Evolutionary conservation across 2,113 vertebrate genomes (phyloP), one percentile per base, ranked within the genome.

Genomic region (Atlantisia rogersi): DNA sequence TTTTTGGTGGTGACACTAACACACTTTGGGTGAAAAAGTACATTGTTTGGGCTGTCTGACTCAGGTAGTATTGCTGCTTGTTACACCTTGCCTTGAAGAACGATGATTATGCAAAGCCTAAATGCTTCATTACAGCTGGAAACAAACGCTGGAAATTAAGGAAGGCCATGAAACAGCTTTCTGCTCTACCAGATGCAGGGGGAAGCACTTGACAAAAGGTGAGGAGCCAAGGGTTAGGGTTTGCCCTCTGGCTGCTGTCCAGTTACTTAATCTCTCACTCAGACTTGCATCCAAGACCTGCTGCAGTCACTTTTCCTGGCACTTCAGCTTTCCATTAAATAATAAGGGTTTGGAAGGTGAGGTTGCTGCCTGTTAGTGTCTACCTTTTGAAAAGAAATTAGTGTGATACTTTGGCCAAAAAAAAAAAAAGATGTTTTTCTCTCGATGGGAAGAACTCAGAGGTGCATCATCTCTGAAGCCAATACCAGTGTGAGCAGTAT

Each of bases 271-370:
- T 92, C 50, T 90, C 52, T 79, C 10, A 3, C 10, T 58, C 59
- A 55, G 44, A 44, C 68, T 44, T 77, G 39, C 69, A 69, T 82
- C 68, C 85, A 86, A 67, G 75, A 65, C 55, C 74, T 53, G 32
- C 44, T 80, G 40, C 42, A 48, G 44, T 79, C 21, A 35, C 20
- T 12, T 63, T 93, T 83, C 31, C 29, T 53, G 24, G 64, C 15
- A 50, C 59, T 93, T 86, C 68, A 92, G 29, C 44, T 82, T 86
- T 80, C 59, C 44, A n/a, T 94, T 92, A 80, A 80, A 83, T 86
- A 88, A 69, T 55, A 48, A 42, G 52, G 15, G 73, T 86, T 55
- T 74, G 10, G 65, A 77, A 83, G 37, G 28, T 15, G 44, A 15
- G 8, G 2, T n/a, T 88, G 28, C 64, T 88, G 28, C 50, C 32